A percentile compares a stretch with the other conserved stretches of the same genome.
These are phyloP conservation scores for Lordiphosa stackelbergi DNA, from an alignment of 1,140 invertebrate genomes.

Conservation along the genomic window DNA sequence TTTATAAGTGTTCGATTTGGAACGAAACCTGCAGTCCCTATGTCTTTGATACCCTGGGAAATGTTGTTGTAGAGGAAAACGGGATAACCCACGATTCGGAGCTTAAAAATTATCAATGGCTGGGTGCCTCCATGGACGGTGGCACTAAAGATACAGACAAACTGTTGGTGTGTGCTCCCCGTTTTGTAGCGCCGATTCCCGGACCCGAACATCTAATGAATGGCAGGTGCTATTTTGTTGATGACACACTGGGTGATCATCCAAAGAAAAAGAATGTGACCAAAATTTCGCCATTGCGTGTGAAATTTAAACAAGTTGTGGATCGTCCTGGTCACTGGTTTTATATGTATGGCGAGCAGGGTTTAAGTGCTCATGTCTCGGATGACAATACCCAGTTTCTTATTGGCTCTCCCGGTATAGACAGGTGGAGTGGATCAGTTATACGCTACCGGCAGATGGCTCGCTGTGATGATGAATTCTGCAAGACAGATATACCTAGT, in stretches of 20 bases:
- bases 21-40: slow-evolving; percentile 54
- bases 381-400: slow-evolving; percentile 78
- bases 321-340: too few relatives aligned
- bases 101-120: slow-evolving; percentile 65
- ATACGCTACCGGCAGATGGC: slow-evolving; percentile 51
- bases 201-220: slow-evolving; percentile 65
- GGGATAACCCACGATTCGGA: slow-evolving; percentile 61
- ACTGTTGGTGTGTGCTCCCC: slow-evolving; percentile 69
- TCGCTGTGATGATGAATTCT: slow-evolving; percentile 24
- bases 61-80: slow-evolving; percentile 20
- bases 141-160: slow-evolving; percentile 60
- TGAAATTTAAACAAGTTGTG: slow-evolving; percentile 47
- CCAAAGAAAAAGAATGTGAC: slow-evolving; percentile 52
- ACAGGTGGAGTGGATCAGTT: slow-evolving; percentile 78
- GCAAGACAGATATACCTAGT: slow-evolving; percentile 45
- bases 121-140: slow-evolving; percentile 74
- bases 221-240: slow-evolving; percentile 77
- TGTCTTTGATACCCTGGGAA: slow-evolving; percentile 59
- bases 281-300: slow-evolving; percentile 61
- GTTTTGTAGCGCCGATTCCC: slow-evolving; percentile 47
- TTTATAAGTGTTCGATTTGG: slow-evolving; percentile 61
- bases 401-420: slow-evolving; percentile 80
- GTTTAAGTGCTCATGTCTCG: slow-evolving; percentile 78
- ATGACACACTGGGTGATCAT: slow-evolving; percentile 49
- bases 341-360: slow-evolving; percentile 79